A percentile compares a stretch with the other conserved stretches of the same genome.
These are phyloP conservation scores for Helleia helle DNA, from an alignment of 2,888 invertebrate species.

Conservation along the genomic window DNA sequence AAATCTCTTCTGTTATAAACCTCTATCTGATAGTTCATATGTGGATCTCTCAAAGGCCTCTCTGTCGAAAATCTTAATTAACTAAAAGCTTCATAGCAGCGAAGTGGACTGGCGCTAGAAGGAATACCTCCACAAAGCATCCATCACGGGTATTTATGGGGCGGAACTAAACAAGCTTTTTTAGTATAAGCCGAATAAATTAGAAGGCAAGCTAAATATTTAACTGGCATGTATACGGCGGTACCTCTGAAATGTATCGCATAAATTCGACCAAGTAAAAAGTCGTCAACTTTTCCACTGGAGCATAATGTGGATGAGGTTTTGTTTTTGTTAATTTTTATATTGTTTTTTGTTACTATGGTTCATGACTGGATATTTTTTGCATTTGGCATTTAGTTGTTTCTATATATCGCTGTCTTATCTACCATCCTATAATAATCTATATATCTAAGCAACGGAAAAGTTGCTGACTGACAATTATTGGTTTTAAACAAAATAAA, in stretches of 20 bases:
- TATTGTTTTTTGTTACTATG: too few relatives aligned
- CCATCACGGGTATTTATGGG: slow-evolving; percentile 50
- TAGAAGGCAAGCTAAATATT: slow-evolving; percentile 60
- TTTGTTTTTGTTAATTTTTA: too few relatives aligned
- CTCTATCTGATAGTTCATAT: too few relatives aligned
- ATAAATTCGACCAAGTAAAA: slow-evolving; percentile 64
- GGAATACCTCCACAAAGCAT: slow-evolving; percentile 29
- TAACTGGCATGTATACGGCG: slow-evolving; percentile 62
- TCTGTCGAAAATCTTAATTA: not conserved
- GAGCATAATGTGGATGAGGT: slow-evolving; percentile 18
- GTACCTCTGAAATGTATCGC: slow-evolving; percentile 64
- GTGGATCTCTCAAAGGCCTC: too few relatives aligned
- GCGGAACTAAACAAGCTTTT: slow-evolving; percentile 49
- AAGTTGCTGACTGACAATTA: too few relatives aligned
- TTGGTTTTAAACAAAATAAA: too few relatives aligned
- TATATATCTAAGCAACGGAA: too few relatives aligned
- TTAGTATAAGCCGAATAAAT: slow-evolving; percentile 57
- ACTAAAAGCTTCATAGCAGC: not conserved
- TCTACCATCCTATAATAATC: too few relatives aligned
- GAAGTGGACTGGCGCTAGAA: not conserved
- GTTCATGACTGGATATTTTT: too few relatives aligned
- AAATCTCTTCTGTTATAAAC: too few relatives aligned
- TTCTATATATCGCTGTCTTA: too few relatives aligned
- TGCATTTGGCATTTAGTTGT: too few relatives aligned
- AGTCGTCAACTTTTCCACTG: slow-evolving; percentile 48